Percentiles rank a stretch among this genome's conserved stretches.
Evolutionary conservation across 2,888 invertebrate genomes (phyloP).

Genomic region (Chloroclystis v-ata): DNA sequence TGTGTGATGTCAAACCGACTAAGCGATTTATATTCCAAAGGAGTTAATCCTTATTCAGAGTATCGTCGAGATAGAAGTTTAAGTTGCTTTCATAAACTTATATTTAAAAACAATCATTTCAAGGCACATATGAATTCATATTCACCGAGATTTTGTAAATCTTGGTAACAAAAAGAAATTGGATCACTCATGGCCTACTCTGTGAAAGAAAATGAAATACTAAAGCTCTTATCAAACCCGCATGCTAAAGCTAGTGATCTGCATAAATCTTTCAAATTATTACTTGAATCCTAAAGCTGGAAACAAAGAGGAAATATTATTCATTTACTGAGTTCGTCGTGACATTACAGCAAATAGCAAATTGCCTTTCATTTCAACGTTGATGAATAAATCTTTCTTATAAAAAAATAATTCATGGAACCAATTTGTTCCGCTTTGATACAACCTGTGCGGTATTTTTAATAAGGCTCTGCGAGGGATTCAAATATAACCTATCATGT

Average conservation of each 20-base stretch:
- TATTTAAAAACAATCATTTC: no score
- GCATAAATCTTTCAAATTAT: slow-evolving; percentile 1
- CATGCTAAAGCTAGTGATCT: neutral
- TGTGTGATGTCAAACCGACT: no score
- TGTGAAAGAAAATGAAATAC: neutral
- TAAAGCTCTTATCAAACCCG: neutral
- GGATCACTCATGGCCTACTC: neutral
- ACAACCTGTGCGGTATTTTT: neutral
- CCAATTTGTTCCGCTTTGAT: neutral
- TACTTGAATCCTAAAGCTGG: slow-evolving; percentile 1
- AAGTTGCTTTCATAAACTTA: no score
- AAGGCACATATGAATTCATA: no score
- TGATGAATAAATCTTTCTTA: slow-evolving; percentile 9
- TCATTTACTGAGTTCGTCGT: slow-evolving; percentile 4
- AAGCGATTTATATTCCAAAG: no score
- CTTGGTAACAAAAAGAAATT: neutral
- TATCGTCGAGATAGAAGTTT: no score
- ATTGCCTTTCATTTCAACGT: slow-evolving; percentile 10
- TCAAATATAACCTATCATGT: neutral
- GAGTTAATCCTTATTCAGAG: no score
- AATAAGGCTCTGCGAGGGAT: neutral
- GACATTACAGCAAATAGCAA: slow-evolving; percentile 9
- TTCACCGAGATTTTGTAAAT: neutral
- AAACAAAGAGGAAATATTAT: slow-evolving; percentile 6
- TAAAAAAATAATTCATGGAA: slow-evolving; percentile 5